These are phyloP conservation scores for Fregetta grallaria DNA, from an alignment of 2,113 vertebrate species.

Conservation along the genomic window DNA sequence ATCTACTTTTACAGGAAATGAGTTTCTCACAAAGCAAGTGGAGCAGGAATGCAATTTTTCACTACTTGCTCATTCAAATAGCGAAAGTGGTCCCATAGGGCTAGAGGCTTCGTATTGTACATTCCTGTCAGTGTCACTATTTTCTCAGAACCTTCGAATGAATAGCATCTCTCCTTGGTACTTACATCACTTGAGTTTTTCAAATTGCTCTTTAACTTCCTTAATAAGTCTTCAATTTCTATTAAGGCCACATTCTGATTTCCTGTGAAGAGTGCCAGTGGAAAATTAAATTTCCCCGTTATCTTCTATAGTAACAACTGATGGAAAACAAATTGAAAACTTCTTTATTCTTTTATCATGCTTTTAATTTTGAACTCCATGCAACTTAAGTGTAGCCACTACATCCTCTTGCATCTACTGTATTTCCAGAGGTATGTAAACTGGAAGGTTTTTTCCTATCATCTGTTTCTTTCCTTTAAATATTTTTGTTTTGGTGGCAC, in stretches of 20 bases:
- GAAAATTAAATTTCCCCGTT: constrained; percentile 53
- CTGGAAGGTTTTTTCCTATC: neutral
- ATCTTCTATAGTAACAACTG: constrained; percentile 2
- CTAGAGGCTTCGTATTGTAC: neutral
- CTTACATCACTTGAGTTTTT: constrained; percentile 45
- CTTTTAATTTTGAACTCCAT: neutral
- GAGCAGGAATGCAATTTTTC: neutral
- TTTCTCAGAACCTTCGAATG: constrained; percentile 42
- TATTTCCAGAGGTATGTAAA: neutral
- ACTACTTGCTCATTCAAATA: neutral
- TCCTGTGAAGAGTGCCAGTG: constrained; percentile 32
- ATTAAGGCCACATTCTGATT: constrained; percentile 48
- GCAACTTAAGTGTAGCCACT: neutral
- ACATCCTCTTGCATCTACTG: neutral
- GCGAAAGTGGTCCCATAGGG: neutral
- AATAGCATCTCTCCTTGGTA: constrained; percentile 31
- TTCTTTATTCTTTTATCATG: neutral
- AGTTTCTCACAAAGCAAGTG: neutral
- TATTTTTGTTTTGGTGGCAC: neutral
- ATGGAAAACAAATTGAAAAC: neutral
- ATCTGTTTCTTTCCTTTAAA: neutral
- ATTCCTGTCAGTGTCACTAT: neutral
- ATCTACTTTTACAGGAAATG: neutral
- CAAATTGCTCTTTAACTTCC: constrained; percentile 61
- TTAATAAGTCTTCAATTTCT: constrained; percentile 58